Conservation (phyloP, 2,113 vertebrate species). For the Tricholaema leucomelas region DNA sequence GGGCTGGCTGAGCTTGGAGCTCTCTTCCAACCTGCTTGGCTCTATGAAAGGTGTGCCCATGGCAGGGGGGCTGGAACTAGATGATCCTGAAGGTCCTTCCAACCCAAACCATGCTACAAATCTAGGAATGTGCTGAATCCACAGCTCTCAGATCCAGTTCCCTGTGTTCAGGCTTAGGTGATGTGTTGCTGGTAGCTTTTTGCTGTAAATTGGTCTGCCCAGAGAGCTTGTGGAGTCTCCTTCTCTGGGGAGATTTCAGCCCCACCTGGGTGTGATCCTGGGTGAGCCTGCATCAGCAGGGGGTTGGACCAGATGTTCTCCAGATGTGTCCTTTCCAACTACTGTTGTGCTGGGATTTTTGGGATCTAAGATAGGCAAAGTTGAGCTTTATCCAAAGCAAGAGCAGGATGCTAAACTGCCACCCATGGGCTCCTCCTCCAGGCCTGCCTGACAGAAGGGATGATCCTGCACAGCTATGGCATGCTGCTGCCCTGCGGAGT, state of each 20-base stretch:
- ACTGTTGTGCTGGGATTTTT: background rate
- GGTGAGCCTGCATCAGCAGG: too few relatives aligned
- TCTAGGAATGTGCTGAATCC: background rate
- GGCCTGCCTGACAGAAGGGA: constrained; percentile 88
- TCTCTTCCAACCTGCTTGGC: too few relatives aligned
- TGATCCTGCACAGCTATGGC: constrained; percentile 90
- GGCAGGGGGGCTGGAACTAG: too few relatives aligned
- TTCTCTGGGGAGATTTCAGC: too few relatives aligned
- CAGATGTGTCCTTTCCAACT: too few relatives aligned
- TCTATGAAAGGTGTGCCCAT: too few relatives aligned
- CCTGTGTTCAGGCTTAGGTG: background rate
- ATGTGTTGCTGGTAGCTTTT: background rate
- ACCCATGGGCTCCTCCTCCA: constrained; percentile 30
- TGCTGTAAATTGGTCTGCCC: background rate
- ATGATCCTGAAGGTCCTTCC: too few relatives aligned
- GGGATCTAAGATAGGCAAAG: background rate
- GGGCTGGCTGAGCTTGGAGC: too few relatives aligned
- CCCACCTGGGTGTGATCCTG: too few relatives aligned
- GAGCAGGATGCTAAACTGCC: background rate
- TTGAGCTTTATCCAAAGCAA: background rate
- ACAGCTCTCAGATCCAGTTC: background rate
- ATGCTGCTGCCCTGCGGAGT: constrained; percentile 95
- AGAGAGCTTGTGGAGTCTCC: too few relatives aligned
- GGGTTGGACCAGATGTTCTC: too few relatives aligned
- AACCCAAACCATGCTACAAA: too few relatives aligned